Percentiles rank a stretch among this genome's conserved stretches.
Conservation (phyloP, 2,113 vertebrate genomes). For the Triplophysa tibetana region DNA sequence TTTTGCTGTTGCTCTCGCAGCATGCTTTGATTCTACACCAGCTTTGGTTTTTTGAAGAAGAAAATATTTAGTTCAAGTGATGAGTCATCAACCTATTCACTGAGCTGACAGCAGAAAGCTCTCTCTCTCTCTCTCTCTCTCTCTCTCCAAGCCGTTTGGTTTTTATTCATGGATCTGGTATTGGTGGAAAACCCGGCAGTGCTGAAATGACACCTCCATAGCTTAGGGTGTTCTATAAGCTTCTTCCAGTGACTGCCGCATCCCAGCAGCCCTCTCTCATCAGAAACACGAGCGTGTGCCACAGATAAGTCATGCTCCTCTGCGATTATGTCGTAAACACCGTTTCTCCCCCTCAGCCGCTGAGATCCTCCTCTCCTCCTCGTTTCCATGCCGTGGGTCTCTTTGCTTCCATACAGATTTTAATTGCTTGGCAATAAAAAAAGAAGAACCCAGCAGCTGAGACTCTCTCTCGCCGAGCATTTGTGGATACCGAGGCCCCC, state of each 20-base stretch:
- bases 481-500: constrained; percentile 17
- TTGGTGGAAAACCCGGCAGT: constrained; percentile 40
- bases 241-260: constrained; percentile 59
- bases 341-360: constrained; percentile 37
- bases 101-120: constrained; percentile 33
- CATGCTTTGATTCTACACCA: constrained; percentile 22
- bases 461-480: constrained; percentile 23
- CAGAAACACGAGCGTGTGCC: constrained; percentile 55
- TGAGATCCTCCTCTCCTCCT: constrained; percentile 26
- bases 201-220: constrained; percentile 63
- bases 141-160: not conserved
- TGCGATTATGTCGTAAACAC: constrained; percentile 61
- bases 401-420: constrained; percentile 45
- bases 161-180: not conserved
- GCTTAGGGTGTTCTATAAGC: constrained; percentile 59
- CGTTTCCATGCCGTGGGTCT: constrained; percentile 6
- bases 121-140: constrained; percentile 6
- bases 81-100: constrained; percentile 47
- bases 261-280: constrained; percentile 56
- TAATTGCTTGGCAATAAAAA: constrained; percentile 56
- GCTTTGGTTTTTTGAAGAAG: constrained; percentile 1
- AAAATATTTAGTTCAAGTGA: constrained; percentile 39
- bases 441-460: constrained; percentile 40
- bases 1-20: constrained; percentile 30
- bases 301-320: constrained; percentile 65